phyloP scores from a whole-genome alignment of 2,113 vertebrate genomes.

The Antechinus stuartii region DNA sequence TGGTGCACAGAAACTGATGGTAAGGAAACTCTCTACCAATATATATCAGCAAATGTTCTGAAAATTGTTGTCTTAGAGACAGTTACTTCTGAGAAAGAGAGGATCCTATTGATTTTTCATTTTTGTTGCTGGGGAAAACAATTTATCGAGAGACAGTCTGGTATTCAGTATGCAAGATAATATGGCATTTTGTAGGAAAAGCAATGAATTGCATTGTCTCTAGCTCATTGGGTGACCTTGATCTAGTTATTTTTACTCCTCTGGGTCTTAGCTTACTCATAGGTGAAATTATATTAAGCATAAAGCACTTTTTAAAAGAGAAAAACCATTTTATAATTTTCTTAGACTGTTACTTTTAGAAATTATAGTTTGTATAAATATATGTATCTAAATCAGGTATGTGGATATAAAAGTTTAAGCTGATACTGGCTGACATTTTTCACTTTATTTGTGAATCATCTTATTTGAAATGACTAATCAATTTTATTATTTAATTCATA shows the following conservation, averaged over 20 bases:
- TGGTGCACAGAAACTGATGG: background rate
- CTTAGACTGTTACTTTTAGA: background rate
- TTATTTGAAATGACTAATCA: background rate
- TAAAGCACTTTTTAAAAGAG: background rate
- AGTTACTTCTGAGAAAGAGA: background rate
- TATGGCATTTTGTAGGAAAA: background rate
- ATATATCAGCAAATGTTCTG: background rate
- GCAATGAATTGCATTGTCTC: background rate
- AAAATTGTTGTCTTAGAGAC: background rate
- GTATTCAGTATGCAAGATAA: background rate
- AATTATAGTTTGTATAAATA: background rate
- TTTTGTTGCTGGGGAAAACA: background rate
- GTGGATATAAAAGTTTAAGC: background rate
- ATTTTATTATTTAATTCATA: background rate
- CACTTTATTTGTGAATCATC: background rate
- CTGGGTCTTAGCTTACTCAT: background rate
- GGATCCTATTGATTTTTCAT: background rate
- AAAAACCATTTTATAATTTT: background rate
- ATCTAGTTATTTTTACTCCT: background rate
- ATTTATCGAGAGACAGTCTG: background rate
- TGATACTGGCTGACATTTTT: background rate
- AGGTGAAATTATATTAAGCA: background rate
- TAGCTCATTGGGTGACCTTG: background rate
- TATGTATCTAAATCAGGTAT: background rate
- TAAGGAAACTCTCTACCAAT: background rate